Evolutionary conservation across 2,797 vertebrate genomes (phyloP), one percentile per base, ranked within the genome.

Genomic region (Staurois parvus): DNA sequence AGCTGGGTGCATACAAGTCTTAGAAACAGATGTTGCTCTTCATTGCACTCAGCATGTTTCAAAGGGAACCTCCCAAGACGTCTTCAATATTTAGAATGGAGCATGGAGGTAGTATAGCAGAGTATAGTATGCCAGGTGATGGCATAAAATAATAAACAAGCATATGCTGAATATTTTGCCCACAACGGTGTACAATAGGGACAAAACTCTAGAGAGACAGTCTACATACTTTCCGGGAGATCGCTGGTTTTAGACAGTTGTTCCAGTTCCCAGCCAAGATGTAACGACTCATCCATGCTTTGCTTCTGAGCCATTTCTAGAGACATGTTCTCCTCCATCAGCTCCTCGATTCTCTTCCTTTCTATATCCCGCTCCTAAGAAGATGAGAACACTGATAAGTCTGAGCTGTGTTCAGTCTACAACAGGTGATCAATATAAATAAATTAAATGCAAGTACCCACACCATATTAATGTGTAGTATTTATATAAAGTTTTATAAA

Each of bases 231-330:
- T 91, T 99, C 97, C 12, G 95, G 94, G 85, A 96, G 91, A 45
- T 99, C 98, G 26, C 96, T 97, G 29, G 97, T 97, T 92, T 97
- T 99, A 68, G 97, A 97, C 19, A 99, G 96, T 88, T 99, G 98
- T 87, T 99, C 98, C 83, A 99, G 93, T 88, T 99, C 98, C 98
- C 98, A 99, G 88, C 98, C 98, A 81, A 99, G 95, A 91, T 99
- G 98, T 88, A 99, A 91, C 4, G 98, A 99, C 89, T 99, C 98
- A 70, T 99, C 98, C 98, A 99, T 99, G 88, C 98, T 99, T 91
- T 99, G 98, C 84, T 99, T 99, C 93, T 99, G 98, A 81, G 97
- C 98, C 97, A 99, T 97, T 94, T 98, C 98, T 12, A 99, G 92
- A 52, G 96, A 95, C 90, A 99, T 96, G 87, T 99, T 99, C 95